Base-by-base conservation (phyloP, 1,140 invertebrate genomes). In the Pinna nobilis region DNA sequence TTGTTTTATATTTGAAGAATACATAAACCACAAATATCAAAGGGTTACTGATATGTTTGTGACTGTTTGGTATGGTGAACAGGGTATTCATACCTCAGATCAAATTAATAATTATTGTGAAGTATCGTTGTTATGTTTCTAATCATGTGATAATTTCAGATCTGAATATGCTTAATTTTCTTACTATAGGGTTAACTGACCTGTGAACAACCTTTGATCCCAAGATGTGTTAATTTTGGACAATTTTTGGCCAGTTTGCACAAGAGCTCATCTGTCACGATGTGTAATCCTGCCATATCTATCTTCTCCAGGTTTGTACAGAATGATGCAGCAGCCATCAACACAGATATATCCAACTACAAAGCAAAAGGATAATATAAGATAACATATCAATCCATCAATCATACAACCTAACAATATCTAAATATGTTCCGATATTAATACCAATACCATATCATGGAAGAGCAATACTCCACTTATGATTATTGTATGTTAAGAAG, bases 121-220 rank as follows among this genome's bases (percentile, higher is more conserved):
- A n/a, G n/a, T n/a, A n/a, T n/a, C n/a, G n/a, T n/a, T n/a, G n/a
- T n/a, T n/a, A n/a, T n/a, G n/a, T n/a, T n/a, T n/a, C n/a, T n/a
- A n/a, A n/a, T n/a, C n/a, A n/a, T n/a, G n/a, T n/a, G n/a, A n/a
- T n/a, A n/a, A n/a, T n/a, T n/a, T n/a, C n/a, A n/a, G n/a, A n/a
- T n/a, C n/a, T 18, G 57, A 35, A 60, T 57, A 11, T 57, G 6
- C n/a, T 11, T 32, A 25, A 7, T 25, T 32, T 23, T 20, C 15
- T 4, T 18, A 47, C 20, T 1, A 20, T 20, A 51, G n/a, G 49
- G 23, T 28, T 51, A 51, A n/a, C 1, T 59, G 3, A 87, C 87
- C 82, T 83, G 76, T 60, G 78, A 79, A 71, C 86, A 87, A 32
- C 86, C 83, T 71, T 87, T 88, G 28, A 88, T 76, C 44, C 78